Evolutionary conservation across 2,888 invertebrate species (phyloP), one percentile per base, ranked within the genome.

Genomic region (Lottia scabra): DNA sequence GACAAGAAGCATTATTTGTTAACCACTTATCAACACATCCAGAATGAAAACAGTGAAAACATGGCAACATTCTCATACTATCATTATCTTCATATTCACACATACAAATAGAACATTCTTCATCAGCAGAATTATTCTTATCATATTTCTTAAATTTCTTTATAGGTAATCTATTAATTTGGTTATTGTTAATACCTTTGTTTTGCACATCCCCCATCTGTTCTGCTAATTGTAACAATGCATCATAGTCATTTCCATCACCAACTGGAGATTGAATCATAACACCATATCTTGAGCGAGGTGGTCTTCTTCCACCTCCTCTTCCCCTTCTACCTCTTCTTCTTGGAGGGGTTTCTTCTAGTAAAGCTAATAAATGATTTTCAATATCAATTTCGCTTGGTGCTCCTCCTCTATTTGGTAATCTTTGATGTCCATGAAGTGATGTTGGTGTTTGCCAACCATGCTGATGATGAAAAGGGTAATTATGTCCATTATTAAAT

Each of bases 11-110:
- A 38, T 38, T 38, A 10, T 10, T 38, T 38, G 38, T 38, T 38
- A 88, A 79, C 88, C 88, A 88, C 68, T 83, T 79, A 76, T 88
- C 88, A 70, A 88, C 86, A 70, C 88, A 88, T 1, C 70, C 67
- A 27, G 81, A 72, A 71, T 88, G 88, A 75, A 85, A 88, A 63
- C 86, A 81, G 70, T 88, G 88, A 71, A 85, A 86, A 70, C 88
- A 88, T 12, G 87, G 84, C 19, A 88, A 80, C 65, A 86, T 85
- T 45, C 86, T 79, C 56, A 86, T 75, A 5, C 72, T 70, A 38
- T 88, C 85, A 6, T 84, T 83, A 4, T 78, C 75, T 64, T 82
- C 84, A 73, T 84, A 88, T 63, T 87, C 86, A 72, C 80, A 80
- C 81, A 87, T 83, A 73, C 88, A 88, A 16, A 88, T 85, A 66